These are phyloP conservation scores for Periparus ater DNA, from an alignment of 2,797 vertebrate genomes.

Conservation along the genomic window DNA sequence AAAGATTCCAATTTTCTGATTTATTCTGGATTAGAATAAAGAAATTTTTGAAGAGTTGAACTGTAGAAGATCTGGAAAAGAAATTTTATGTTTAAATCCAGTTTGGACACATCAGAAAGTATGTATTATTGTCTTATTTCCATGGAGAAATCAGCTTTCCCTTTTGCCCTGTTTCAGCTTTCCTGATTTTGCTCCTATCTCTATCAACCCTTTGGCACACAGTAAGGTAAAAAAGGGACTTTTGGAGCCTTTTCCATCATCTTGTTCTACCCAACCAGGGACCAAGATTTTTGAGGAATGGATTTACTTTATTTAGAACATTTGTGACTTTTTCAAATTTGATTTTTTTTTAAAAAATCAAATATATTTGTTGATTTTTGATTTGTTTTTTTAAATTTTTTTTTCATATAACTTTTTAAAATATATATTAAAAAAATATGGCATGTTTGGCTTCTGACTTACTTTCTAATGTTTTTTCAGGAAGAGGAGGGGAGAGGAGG, in stretches of 20 bases:
- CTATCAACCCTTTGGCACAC: not conserved
- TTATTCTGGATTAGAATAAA: not conserved
- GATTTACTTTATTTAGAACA: not conserved
- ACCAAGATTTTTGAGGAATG: not conserved
- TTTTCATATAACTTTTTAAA: not conserved
- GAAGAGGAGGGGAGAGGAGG: not conserved
- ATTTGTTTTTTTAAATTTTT: not conserved
- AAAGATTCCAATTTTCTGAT: not conserved
- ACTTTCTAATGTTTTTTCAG: not conserved
- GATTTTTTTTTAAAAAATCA: too few species aligned
- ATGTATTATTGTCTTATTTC: not conserved
- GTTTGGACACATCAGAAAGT: not conserved
- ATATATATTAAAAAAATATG: too few species aligned
- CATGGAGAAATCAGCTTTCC: not conserved
- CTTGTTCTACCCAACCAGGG: not conserved
- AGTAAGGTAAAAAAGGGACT: not conserved
- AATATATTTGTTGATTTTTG: not conserved
- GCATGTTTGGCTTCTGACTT: not conserved
- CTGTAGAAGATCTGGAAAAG: not conserved
- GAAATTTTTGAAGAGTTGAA: too few species aligned
- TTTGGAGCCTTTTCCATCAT: not conserved
- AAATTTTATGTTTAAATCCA: not conserved
- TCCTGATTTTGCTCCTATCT: not conserved
- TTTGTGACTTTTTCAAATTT: not conserved
- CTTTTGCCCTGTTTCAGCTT: not conserved